Evolutionary conservation across 2,888 invertebrate genomes (phyloP), one percentile per base, ranked within the genome.

Genomic region (Pammene fasciana): DNA sequence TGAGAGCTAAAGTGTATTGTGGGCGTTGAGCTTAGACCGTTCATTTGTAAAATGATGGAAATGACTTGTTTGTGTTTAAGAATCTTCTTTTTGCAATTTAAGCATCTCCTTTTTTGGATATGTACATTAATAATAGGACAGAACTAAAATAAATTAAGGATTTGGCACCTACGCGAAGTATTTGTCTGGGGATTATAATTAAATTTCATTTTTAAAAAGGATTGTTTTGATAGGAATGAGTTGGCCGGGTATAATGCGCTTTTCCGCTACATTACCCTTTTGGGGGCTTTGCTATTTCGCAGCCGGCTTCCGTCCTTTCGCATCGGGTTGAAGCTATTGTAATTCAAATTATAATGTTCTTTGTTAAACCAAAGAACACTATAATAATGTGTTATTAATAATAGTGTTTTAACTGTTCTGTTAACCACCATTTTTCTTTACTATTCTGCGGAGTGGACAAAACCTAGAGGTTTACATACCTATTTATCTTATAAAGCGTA

Each of bases 231-330:
- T 55, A 55, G 14, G 38, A 55, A 55, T 11, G 34, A 14, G 13
- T 16, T 38, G 6, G 10, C 9, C 38, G 55, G 14, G 26, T 26
- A 8, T 59, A 45, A 59, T 59, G 57, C 45, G 57, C 26, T 59
- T 59, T 59, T 45, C n/a, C 45, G 57, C 57, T 18, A 59, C 43
- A 59, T 59, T 59, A 59, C 43, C 13, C 8, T 13, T 0, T 8
- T 11, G 57, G 26, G 57, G 57, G 43, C 13, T 41, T 13, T 18
- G 57, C 57, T 26, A 55, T 50, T 55, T 38, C 36, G 55, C 38
- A 38, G 38, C 14, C 55, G 36, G 36, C 55, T 9, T 14, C 14
- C 36, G 36, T 38, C 14, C 14, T n/a, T 14, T 26, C 13, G 56
- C 16, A 14, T 55, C 41, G 36, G 10, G 18, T 18, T 11, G 16